phyloP scores from a whole-genome alignment of 2,888 invertebrate species.

The Cataglyphis livida region DNA sequence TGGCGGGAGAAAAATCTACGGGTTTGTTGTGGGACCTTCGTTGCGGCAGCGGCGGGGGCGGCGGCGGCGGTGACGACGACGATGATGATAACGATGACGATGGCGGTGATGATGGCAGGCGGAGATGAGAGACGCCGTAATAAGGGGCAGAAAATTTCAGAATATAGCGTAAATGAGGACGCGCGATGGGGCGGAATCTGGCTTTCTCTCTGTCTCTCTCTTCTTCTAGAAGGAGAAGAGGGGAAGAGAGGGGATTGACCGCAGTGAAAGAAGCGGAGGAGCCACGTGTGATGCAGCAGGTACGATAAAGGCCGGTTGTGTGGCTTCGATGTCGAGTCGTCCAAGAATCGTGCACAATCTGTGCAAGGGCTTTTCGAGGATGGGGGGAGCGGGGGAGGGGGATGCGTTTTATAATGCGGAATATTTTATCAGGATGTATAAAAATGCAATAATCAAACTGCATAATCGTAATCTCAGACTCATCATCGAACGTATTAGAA shows the following conservation, averaged over 20 bases:
- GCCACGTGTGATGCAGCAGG: conserved; percentile 52
- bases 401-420: neutral
- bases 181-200: conserved; percentile 14
- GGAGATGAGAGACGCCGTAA: conserved; percentile 19
- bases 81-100: neutral
- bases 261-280: conserved; percentile 26
- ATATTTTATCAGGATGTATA: conserved; percentile 21
- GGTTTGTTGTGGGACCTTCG: conserved; percentile 66
- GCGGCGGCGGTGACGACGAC: neutral
- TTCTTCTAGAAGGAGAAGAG: conserved; percentile 24
- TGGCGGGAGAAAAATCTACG: conserved; percentile 73
- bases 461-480: neutral
- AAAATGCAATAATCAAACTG: conserved; percentile 3
- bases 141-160: conserved; percentile 60
- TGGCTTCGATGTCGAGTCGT: conserved; percentile 46
- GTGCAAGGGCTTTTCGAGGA: conserved; percentile 1
- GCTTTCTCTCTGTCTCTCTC: no score
- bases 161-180: conserved; percentile 38
- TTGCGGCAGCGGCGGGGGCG: conserved; percentile 10
- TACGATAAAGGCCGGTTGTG: conserved; percentile 63
- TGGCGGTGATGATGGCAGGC: neutral
- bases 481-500: neutral
- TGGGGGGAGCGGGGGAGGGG: no score
- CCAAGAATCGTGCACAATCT: conserved; percentile 12
- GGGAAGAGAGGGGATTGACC: conserved; percentile 47